A percentile compares a stretch with the other conserved stretches of the same genome.
phyloP scores from a whole-genome alignment of 2,888 invertebrate genomes.

The Phaonia tiefii region DNA sequence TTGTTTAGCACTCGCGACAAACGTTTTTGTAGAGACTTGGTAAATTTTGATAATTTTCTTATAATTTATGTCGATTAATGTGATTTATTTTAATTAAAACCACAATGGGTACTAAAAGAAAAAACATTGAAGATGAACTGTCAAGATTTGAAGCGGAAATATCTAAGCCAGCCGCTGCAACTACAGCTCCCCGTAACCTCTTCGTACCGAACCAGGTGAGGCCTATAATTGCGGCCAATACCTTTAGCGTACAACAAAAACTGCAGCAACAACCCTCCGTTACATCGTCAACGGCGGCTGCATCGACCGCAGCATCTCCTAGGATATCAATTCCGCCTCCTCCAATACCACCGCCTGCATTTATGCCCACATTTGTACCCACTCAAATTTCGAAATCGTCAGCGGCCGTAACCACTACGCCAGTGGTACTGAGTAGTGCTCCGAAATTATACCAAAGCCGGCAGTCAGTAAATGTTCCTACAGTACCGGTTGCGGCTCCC shows the following conservation, averaged over 20 bases:
- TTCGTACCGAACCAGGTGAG: conserved; percentile 82
- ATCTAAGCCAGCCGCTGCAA: conserved; percentile 82
- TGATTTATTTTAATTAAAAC: conserved; percentile 10
- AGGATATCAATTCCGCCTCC: conserved; percentile 77
- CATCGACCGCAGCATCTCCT: conserved; percentile 69
- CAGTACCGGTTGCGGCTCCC: conserved; percentile 73
- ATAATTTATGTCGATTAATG: conserved; percentile 17
- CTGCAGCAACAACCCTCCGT: conserved; percentile 82
- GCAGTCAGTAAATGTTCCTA: conserved; percentile 79
- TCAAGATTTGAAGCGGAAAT: conserved; percentile 95
- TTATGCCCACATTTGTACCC: conserved; percentile 80
- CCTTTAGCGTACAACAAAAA: conserved; percentile 87
- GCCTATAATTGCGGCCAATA: conserved; percentile 87
- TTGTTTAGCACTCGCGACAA: not conserved
- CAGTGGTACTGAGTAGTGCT: conserved; percentile 86
- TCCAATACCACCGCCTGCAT: conserved; percentile 78
- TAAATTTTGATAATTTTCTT: conserved; percentile 22
- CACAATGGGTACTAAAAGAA: conserved; percentile 79
- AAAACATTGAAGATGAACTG: conserved; percentile 94
- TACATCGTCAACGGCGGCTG: conserved; percentile 58
- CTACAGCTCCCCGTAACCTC: conserved; percentile 79
- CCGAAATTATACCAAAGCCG: conserved; percentile 85
- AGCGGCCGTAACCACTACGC: conserved; percentile 71
- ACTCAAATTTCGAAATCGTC: conserved; percentile 75
- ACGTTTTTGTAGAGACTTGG: conserved; percentile 24